These are phyloP conservation scores for Heterochromis multidens DNA, from an alignment of 2,113 vertebrate genomes.

Conservation along the genomic window DNA sequence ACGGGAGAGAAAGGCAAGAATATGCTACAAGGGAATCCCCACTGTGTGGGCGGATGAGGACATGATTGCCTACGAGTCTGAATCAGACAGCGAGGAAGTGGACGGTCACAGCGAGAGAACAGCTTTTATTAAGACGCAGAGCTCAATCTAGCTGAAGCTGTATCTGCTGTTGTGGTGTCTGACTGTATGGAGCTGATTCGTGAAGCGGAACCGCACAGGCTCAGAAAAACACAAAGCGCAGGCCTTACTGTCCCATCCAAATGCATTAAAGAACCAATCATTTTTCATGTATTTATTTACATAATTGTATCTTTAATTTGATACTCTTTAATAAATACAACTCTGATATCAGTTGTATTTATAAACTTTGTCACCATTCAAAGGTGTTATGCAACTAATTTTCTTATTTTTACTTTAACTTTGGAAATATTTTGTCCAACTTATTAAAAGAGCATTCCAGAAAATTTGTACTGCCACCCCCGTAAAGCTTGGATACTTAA, in stretches of 20 bases:
- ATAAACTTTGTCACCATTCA: neutral
- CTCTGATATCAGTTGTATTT: neutral
- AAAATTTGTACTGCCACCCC: neutral
- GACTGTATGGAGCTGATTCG: neutral
- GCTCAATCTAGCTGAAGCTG: slow-evolving; percentile 80
- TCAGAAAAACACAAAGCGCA: neutral
- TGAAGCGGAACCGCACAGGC: neutral
- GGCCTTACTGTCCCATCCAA: slow-evolving; percentile 34
- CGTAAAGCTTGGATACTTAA: neutral
- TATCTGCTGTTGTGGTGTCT: neutral
- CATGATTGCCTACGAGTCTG: slow-evolving; percentile 71
- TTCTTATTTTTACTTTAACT: neutral
- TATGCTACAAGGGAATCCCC: slow-evolving; percentile 93
- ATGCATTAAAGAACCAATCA: neutral
- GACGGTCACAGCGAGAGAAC: slow-evolving; percentile 88
- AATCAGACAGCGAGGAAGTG: slow-evolving; percentile 88
- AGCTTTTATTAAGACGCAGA: slow-evolving; percentile 96
- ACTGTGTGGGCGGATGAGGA: slow-evolving; percentile 93
- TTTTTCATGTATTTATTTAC: slow-evolving; percentile 29
- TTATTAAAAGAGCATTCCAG: neutral
- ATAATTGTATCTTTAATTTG: slow-evolving; percentile 6
- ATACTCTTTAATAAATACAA: no score
- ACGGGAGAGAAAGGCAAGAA: slow-evolving; percentile 68
- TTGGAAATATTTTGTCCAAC: neutral
- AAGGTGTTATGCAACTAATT: neutral